These are phyloP conservation scores for Monochamus alternatus DNA, from an alignment of 2,888 invertebrate genomes.

Conservation along the genomic window DNA sequence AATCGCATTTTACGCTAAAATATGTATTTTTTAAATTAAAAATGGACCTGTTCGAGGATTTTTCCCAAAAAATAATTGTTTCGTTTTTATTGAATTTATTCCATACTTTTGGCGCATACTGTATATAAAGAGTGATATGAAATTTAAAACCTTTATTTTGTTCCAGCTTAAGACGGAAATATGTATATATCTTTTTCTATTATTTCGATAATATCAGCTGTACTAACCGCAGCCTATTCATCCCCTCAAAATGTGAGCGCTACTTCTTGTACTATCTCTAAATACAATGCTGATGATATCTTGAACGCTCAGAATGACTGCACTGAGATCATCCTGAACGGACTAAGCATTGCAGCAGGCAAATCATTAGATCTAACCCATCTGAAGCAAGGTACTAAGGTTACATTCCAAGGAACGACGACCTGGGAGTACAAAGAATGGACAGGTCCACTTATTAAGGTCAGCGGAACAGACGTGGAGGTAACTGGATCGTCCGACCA, in stretches of 20 bases:
- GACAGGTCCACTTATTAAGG: neutral
- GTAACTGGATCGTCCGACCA: neutral
- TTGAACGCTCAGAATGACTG: neutral
- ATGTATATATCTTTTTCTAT: neutral
- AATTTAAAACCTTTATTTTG: neutral
- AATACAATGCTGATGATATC: neutral
- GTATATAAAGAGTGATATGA: too few relatives aligned
- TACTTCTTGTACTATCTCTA: neutral
- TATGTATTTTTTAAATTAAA: too few relatives aligned
- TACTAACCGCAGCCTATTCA: neutral
- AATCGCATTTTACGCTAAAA: too few relatives aligned
- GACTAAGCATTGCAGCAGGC: constrained; percentile 4
- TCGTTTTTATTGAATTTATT: too few relatives aligned
- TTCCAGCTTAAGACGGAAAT: neutral
- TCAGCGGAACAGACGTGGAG: neutral
- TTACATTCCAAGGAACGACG: constrained; percentile 15
- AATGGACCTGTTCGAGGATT: too few relatives aligned
- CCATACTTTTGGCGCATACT: too few relatives aligned
- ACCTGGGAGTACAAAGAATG: constrained; percentile 14
- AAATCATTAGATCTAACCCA: neutral
- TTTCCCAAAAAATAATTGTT: too few relatives aligned
- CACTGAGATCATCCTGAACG: neutral
- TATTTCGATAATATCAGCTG: neutral
- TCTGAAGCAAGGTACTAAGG: neutral
- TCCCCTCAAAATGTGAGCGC: neutral